A percentile compares a stretch with the other conserved stretches of the same genome.
Conservation (phyloP, 2,113 vertebrate species). For the Poecile atricapillus region DNA sequence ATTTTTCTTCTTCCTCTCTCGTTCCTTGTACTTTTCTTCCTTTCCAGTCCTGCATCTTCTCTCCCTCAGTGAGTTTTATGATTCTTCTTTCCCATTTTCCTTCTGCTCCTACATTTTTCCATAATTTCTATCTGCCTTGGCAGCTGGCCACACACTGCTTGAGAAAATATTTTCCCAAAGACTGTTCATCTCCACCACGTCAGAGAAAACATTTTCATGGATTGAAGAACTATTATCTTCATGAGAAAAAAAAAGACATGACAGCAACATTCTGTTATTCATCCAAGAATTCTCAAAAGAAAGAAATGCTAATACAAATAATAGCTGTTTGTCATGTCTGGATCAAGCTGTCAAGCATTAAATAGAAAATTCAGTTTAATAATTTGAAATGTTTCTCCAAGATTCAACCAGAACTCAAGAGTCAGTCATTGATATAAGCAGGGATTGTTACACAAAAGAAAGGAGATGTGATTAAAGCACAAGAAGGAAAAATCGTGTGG, state of each 20-base stretch:
- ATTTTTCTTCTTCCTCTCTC: not conserved
- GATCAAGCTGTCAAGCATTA: not conserved
- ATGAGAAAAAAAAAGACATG: not conserved
- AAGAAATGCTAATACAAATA: not conserved
- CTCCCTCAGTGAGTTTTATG: not conserved
- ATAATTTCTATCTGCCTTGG: constrained; percentile 3
- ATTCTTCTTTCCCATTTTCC: not conserved
- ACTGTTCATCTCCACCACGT: not conserved
- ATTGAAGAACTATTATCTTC: not conserved
- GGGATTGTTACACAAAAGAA: not conserved
- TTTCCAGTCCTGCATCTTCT: not conserved
- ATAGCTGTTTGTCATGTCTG: not conserved
- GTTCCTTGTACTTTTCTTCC: not conserved
- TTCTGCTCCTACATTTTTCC: not conserved
- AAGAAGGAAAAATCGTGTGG: not conserved
- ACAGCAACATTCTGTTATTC: not conserved
- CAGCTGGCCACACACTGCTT: not conserved
- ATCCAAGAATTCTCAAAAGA: not conserved
- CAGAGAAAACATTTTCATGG: not conserved
- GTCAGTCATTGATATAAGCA: not conserved
- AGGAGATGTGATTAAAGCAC: not conserved
- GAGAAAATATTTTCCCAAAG: constrained; percentile 47
- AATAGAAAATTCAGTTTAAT: not conserved
- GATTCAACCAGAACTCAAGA: not conserved
- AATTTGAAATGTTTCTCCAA: not conserved